A percentile compares a stretch with the other conserved stretches of the same genome.
Conservation (phyloP, 2,888 invertebrate species). For the Argyresthia goedartella region DNA sequence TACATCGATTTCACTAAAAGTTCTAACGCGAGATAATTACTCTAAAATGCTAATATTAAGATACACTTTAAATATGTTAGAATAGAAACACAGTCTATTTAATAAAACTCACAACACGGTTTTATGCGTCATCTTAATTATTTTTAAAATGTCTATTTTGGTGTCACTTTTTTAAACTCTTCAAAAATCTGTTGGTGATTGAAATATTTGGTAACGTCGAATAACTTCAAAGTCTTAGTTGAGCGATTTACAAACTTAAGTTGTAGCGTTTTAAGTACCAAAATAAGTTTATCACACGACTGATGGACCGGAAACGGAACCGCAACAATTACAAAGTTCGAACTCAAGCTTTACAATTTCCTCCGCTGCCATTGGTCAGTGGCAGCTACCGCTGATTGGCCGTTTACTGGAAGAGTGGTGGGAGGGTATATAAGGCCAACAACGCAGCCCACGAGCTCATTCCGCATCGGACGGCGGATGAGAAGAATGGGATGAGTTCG, state of each 20-base stretch:
- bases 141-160: conserved; percentile 1
- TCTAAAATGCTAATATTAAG: background rate
- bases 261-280: background rate
- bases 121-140: background rate
- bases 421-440: conserved; percentile 31
- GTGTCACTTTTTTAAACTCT: background rate
- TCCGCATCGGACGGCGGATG: conserved; percentile 24
- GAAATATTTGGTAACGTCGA: background rate
- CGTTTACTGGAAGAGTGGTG: conserved; percentile 22
- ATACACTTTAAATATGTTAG: background rate
- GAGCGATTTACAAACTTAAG: background rate
- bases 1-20: background rate
- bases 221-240: background rate
- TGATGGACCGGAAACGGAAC: background rate
- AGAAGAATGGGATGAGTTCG: conserved; percentile 51
- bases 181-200: background rate
- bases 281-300: background rate
- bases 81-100: conserved; percentile 5
- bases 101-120: conserved; percentile 7
- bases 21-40: background rate
- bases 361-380: background rate
- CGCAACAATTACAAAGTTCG: background rate
- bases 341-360: background rate
- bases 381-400: background rate
- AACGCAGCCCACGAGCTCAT: conserved; percentile 17